A percentile compares a stretch with the other conserved stretches of the same genome.
Evolutionary conservation across 2,797 vertebrate genomes (phyloP).

Genomic region (Myiothlypis chrysogaster): DNA sequence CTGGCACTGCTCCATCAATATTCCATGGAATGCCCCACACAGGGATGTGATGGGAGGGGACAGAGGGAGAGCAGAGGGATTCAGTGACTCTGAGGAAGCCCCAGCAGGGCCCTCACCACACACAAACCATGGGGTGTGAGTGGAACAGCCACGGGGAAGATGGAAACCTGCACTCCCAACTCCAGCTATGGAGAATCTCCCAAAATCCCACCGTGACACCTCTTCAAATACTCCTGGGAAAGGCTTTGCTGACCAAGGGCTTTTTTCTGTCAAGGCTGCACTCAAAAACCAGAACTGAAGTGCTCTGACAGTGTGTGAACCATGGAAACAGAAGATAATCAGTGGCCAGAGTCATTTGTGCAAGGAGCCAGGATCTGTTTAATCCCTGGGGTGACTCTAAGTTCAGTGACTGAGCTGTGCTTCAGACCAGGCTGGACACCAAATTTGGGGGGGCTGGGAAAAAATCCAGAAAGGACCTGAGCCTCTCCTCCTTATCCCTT

Average conservation of each 20-base stretch:
- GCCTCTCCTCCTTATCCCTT: neutral
- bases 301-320: neutral
- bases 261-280: neutral
- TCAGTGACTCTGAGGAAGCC: neutral
- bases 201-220: neutral
- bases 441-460: neutral
- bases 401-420: neutral
- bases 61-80: neutral
- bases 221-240: neutral
- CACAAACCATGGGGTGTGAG: neutral
- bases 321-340: neutral
- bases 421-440: neutral
- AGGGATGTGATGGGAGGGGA: neutral
- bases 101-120: neutral
- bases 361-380: neutral
- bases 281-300: neutral
- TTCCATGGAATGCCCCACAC: neutral
- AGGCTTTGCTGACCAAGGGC: neutral
- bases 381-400: slow-evolving; percentile 33
- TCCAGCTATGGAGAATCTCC: neutral
- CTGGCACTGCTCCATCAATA: neutral
- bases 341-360: neutral
- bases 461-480: neutral
- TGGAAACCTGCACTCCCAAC: neutral
- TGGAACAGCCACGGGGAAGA: neutral